These are phyloP conservation scores for Spicauda simplicius DNA, from an alignment of 2,888 invertebrate species.

Conservation along the genomic window DNA sequence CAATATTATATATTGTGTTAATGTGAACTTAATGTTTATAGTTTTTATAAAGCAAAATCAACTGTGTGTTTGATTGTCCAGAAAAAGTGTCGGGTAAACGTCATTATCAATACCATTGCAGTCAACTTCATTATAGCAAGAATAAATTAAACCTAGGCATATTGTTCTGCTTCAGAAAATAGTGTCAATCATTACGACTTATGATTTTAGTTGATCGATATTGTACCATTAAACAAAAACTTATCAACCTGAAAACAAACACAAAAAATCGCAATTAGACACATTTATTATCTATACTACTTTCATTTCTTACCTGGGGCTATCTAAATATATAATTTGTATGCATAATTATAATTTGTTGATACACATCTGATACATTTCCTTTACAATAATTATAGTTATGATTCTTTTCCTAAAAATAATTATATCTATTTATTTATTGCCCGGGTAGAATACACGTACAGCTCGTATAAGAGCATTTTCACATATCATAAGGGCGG, in stretches of 20 bases:
- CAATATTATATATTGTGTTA: no score
- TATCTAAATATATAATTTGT: not conserved
- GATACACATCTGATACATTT: conserved; percentile 13
- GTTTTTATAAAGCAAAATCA: no score
- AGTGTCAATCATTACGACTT: not conserved
- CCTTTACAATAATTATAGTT: not conserved
- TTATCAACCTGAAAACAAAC: not conserved
- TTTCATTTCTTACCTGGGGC: not conserved
- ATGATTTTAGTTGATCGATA: not conserved
- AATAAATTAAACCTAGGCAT: not conserved
- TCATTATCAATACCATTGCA: not conserved
- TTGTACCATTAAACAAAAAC: not conserved
- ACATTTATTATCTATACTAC: not conserved
- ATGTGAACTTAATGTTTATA: no score
- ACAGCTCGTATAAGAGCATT: not conserved
- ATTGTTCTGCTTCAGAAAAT: not conserved
- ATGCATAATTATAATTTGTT: not conserved
- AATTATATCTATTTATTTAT: not conserved
- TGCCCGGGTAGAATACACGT: conserved; percentile 11
- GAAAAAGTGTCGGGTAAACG: not conserved
- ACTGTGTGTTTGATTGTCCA: no score
- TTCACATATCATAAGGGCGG: no score
- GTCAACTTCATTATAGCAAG: not conserved
- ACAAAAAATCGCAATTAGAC: conserved; percentile 13
- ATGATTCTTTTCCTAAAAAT: not conserved